These are phyloP conservation scores for Herpetotheres cachinnans DNA, from an alignment of 2,113 vertebrate genomes.

Conservation along the genomic window DNA sequence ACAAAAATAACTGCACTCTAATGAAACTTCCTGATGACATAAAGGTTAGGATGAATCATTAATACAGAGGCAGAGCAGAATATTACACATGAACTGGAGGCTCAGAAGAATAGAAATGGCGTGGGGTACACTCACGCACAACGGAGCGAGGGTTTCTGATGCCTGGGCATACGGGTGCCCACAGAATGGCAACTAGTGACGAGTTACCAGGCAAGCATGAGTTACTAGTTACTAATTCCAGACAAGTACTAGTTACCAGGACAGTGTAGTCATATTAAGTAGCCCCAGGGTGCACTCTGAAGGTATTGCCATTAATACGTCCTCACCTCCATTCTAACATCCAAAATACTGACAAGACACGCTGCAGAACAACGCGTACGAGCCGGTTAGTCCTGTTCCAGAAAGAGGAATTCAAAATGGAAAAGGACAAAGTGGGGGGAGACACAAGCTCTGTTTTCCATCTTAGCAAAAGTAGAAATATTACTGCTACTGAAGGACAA, in stretches of 20 bases:
- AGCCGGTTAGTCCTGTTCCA: accelerated
- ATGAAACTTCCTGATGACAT: slow-evolving; percentile 53
- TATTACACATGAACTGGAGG: background rate
- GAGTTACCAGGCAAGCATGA: background rate
- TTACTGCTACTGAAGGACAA: background rate
- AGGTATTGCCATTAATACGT: accelerated
- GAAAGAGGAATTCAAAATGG: accelerated
- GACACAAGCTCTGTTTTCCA: background rate
- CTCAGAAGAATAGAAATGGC: background rate
- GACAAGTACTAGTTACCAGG: background rate
- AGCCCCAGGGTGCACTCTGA: background rate
- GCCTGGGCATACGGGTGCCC: background rate
- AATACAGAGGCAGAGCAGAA: background rate
- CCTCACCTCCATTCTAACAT: background rate
- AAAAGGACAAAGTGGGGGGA: background rate
- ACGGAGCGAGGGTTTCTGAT: background rate
- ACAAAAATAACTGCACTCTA: slow-evolving; percentile 14
- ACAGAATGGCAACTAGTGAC: background rate
- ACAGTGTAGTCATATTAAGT: accelerated
- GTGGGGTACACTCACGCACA: background rate
- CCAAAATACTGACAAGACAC: accelerated
- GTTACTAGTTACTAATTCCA: background rate
- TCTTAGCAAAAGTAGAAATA: background rate
- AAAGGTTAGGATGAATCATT: slow-evolving; percentile 35
- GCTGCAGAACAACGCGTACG: accelerated